A percentile compares a stretch with the other conserved stretches of the same genome.
Conservation (phyloP, 2,888 invertebrate genomes). For the Osmoderma eremita region DNA sequence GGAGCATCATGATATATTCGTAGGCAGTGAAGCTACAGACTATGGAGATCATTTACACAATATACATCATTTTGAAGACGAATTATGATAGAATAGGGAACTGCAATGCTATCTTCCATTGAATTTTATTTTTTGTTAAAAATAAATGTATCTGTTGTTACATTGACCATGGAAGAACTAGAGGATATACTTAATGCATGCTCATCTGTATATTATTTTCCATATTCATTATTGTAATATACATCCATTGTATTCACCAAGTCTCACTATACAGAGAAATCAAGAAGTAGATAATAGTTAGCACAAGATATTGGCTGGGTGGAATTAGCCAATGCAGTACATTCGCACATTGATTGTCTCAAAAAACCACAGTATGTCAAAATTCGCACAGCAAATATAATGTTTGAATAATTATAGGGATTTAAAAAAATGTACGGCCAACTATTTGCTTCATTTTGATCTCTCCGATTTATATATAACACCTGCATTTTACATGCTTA, state of each 20-base stretch:
- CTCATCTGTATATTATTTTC: constrained; percentile 13
- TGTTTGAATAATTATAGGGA: no score
- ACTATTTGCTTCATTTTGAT: no score
- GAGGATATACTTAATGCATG: not conserved
- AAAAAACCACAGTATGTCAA: no score
- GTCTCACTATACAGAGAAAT: no score
- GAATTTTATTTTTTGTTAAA: not conserved
- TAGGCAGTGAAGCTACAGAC: constrained; percentile 92
- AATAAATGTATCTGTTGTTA: constrained; percentile 3
- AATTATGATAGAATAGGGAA: constrained; percentile 68
- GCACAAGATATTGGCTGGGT: no score
- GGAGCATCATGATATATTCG: constrained; percentile 87
- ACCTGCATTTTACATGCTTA: not conserved
- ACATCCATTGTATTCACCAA: not conserved
- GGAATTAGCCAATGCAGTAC: no score
- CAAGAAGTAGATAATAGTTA: no score
- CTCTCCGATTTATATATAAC: no score
- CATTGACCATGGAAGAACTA: not conserved
- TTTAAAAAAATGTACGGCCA: no score
- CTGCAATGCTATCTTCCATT: not conserved
- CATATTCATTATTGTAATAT: constrained; percentile 25
- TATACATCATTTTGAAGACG: constrained; percentile 81
- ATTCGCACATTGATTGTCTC: no score
- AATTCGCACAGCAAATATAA: no score
- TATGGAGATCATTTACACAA: constrained; percentile 87